Conservation (phyloP, 2,888 invertebrate species). For the Scaptomyza flava region DNA sequence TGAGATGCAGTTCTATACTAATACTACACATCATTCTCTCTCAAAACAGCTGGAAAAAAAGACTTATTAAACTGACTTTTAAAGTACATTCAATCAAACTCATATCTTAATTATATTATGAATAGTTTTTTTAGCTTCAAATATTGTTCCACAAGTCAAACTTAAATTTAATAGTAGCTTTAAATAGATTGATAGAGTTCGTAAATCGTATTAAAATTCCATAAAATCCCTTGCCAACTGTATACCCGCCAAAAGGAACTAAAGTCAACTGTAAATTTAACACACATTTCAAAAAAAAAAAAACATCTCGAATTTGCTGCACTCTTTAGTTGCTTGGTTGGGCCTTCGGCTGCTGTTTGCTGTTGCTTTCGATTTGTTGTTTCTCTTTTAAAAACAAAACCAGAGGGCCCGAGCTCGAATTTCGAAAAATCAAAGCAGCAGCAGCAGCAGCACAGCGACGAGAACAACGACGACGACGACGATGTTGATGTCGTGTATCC, state of each 20-base stretch:
- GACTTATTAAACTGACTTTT: no score
- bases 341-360: conserved; percentile 3
- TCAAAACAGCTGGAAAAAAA: no score
- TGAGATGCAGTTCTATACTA: neutral
- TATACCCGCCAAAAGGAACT: neutral
- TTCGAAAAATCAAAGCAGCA: conserved; percentile 64
- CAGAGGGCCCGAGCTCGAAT: conserved; percentile 14
- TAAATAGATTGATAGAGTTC: neutral
- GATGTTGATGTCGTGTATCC: conserved; percentile 51
- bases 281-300: conserved; percentile 7
- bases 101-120: no score
- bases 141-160: no score
- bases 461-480: conserved; percentile 16
- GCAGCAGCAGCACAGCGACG: conserved; percentile 33
- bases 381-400: conserved; percentile 21
- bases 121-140: no score
- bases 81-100: no score
- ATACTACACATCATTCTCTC: no score
- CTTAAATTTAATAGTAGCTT: no score
- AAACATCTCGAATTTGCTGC: conserved; percentile 8
- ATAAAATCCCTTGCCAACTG: neutral
- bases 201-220: neutral
- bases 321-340: conserved; percentile 11
- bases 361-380: conserved; percentile 5
- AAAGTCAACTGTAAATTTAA: conserved; percentile 14